These are phyloP conservation scores for Platyura marginata DNA, from an alignment of 1,140 invertebrate species.

Conservation along the genomic window DNA sequence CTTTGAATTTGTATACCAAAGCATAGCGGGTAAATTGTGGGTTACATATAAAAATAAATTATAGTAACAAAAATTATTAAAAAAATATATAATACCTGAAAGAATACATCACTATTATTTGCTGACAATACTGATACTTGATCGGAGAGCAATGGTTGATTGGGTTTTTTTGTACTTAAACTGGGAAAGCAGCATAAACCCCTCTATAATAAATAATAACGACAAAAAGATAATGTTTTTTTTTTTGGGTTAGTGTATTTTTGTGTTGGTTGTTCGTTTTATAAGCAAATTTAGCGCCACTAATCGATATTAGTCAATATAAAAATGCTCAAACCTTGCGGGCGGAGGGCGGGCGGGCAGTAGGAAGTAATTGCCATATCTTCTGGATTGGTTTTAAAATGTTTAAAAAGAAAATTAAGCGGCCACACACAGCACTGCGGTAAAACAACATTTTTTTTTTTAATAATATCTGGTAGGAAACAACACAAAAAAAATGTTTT, in stretches of 20 bases:
- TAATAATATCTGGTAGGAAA: too few relatives aligned
- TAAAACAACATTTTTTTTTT: too few relatives aligned
- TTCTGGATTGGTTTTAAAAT: too few relatives aligned
- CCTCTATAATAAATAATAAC: not conserved
- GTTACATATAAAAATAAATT: too few relatives aligned
- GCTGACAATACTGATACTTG: conserved; percentile 5
- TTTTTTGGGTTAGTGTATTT: not conserved
- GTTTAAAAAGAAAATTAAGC: too few relatives aligned
- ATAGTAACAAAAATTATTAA: too few relatives aligned
- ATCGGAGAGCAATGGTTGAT: conserved; percentile 3
- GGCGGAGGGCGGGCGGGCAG: too few relatives aligned
- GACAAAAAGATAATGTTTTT: not conserved
- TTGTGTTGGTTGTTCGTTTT: not conserved
- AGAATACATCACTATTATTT: conserved; percentile 5
- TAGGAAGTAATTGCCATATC: too few relatives aligned
- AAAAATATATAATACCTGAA: conserved; percentile 5
- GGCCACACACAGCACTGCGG: too few relatives aligned
- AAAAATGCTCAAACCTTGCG: too few relatives aligned
- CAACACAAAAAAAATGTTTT: too few relatives aligned
- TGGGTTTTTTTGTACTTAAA: conserved; percentile 4
- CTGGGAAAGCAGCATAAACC: conserved; percentile 6
- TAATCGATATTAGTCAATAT: not conserved
- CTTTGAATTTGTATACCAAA: not conserved
- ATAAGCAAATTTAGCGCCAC: not conserved
- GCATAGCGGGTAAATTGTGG: not conserved